Conservation (phyloP, 2,888 invertebrate species). For the Caenorhabditis macrosperma region DNA sequence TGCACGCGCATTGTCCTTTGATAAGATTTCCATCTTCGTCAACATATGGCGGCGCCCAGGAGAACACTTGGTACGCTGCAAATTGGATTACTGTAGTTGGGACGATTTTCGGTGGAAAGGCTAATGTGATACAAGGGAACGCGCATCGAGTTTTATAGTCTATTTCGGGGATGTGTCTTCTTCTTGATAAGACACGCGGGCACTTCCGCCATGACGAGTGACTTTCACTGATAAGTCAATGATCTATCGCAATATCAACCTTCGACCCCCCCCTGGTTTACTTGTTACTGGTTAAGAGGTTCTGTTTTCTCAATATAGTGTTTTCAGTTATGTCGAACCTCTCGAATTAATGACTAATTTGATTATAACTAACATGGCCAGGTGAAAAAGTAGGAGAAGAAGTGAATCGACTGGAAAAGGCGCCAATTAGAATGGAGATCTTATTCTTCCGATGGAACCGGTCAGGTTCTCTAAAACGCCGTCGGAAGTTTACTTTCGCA, state of each 20-base stretch:
- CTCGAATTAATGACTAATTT: constrained; percentile 23
- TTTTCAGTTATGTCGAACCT: not conserved
- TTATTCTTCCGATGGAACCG: constrained; percentile 4
- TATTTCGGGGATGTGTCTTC: not conserved
- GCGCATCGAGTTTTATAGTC: not conserved
- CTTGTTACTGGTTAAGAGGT: too few relatives aligned
- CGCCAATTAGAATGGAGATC: constrained; percentile 41
- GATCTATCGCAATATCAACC: constrained; percentile 2
- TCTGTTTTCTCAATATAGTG: not conserved
- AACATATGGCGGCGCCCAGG: constrained; percentile 36
- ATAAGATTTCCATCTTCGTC: too few relatives aligned
- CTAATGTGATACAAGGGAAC: not conserved
- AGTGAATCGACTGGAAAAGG: constrained; percentile 15
- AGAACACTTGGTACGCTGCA: constrained; percentile 56
- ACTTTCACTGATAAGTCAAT: not conserved
- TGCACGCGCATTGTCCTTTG: constrained; percentile 55
- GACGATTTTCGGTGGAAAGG: not conserved
- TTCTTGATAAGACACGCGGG: not conserved
- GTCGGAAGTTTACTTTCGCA: constrained; percentile 54
- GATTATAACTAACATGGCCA: constrained; percentile 8
- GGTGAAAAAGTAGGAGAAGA: not conserved
- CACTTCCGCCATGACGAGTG: not conserved
- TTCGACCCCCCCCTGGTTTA: not conserved
- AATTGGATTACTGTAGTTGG: not conserved
- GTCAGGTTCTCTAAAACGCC: constrained; percentile 52